Evolutionary conservation across 64 coral and sea anemone species (phyloP).

Genomic region (Montipora sp.): DNA sequence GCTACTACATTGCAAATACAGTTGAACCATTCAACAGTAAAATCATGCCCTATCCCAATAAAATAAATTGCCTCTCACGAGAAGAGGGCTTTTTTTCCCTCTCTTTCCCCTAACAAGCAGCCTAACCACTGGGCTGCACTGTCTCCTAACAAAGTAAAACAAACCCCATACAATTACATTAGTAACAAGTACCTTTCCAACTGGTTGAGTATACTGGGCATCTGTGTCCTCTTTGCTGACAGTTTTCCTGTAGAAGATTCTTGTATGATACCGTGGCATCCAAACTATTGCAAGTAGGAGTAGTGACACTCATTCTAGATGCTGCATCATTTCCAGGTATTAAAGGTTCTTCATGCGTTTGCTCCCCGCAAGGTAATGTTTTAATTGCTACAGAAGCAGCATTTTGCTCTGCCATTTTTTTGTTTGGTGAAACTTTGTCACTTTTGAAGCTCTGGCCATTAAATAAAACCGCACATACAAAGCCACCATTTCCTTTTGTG

Average conservation of each 20-base stretch:
- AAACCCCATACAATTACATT: too few species aligned
- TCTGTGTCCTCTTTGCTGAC: slow-evolving; percentile 63
- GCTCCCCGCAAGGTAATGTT: background rate
- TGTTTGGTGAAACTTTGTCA: slow-evolving; percentile 20
- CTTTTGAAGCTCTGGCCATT: slow-evolving; percentile 50
- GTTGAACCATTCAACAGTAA: too few species aligned
- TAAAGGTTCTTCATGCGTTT: background rate
- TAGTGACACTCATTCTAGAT: background rate
- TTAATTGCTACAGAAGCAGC: slow-evolving; percentile 33
- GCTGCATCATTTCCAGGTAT: background rate
- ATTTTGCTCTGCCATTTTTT: slow-evolving; percentile 53
- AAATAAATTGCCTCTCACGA: too few species aligned
- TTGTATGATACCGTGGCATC: slow-evolving; percentile 64
- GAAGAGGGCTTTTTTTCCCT: too few species aligned
- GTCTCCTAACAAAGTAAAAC: too few species aligned
- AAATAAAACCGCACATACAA: slow-evolving; percentile 58
- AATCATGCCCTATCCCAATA: too few species aligned
- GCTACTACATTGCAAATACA: too few species aligned
- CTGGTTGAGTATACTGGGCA: slow-evolving; percentile 54
- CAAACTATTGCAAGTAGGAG: background rate
- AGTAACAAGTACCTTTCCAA: slow-evolving; percentile 24
- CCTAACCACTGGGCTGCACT: too few species aligned
- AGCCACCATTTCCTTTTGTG: slow-evolving; percentile 2
- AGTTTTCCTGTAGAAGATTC: slow-evolving; percentile 81
- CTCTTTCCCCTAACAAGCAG: too few species aligned